These are phyloP conservation scores for Chalcis sispes DNA, from an alignment of 2,888 invertebrate species.

Conservation along the genomic window DNA sequence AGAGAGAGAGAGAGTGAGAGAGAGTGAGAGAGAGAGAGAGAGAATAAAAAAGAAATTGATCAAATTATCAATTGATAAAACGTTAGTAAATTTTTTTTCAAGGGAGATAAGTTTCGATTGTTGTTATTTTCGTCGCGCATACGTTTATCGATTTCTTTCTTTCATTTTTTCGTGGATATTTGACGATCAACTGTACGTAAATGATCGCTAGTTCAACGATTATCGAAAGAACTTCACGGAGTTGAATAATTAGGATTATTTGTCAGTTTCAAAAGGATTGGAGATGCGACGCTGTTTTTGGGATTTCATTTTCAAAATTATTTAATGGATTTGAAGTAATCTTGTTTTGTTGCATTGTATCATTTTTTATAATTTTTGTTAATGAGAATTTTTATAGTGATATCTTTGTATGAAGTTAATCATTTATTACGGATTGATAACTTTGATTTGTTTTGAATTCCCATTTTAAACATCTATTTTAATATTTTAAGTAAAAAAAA, in stretches of 20 bases:
- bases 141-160: neutral
- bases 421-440: too few species aligned
- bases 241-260: constrained; percentile 36
- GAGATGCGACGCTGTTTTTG: neutral
- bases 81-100: neutral
- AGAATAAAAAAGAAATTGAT: constrained; percentile 10
- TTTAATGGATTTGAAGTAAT: too few species aligned
- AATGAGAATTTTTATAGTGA: too few species aligned
- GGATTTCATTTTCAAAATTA: neutral
- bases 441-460: too few species aligned
- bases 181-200: too few species aligned
- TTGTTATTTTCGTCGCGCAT: neutral
- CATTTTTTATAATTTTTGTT: too few species aligned
- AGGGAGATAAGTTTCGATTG: neutral
- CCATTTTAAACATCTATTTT: too few species aligned
- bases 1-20: too few species aligned
- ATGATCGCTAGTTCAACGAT: constrained; percentile 10
- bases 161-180: neutral
- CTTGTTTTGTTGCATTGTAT: neutral
- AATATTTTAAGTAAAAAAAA: too few species aligned
- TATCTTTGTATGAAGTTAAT: too few species aligned
- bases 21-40: neutral
- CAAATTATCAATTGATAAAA: constrained; percentile 27
- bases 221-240: neutral
- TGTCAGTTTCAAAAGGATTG: constrained; percentile 19